Evolutionary conservation across 2,113 vertebrate genomes (phyloP).

Genomic region (Sylvietta virens): DNA sequence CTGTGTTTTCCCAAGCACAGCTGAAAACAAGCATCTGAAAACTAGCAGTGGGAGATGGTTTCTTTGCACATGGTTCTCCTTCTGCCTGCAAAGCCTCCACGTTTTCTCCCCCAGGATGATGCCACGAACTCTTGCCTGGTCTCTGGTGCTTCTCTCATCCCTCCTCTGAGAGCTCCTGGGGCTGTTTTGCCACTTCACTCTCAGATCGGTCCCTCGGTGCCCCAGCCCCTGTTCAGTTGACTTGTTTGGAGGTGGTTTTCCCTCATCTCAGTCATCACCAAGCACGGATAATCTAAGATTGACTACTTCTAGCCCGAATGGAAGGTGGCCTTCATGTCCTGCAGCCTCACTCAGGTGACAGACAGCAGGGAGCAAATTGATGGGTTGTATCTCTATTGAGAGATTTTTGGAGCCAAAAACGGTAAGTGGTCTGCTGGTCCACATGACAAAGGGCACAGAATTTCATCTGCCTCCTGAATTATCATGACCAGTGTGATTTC

Average conservation of each 20-base stretch:
- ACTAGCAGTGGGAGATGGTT: neutral
- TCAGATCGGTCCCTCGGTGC: neutral
- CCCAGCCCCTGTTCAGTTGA: neutral
- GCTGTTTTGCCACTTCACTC: neutral
- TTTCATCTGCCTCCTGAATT: neutral
- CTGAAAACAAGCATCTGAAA: conserved; percentile 13
- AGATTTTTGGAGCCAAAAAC: neutral
- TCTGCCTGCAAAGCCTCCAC: neutral
- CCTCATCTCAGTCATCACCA: neutral
- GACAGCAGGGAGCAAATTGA: neutral
- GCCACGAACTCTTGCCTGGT: neutral
- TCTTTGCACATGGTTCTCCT: neutral
- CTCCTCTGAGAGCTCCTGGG: neutral
- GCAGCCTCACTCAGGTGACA: neutral
- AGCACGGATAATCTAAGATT: neutral
- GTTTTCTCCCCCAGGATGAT: neutral
- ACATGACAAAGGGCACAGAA: neutral
- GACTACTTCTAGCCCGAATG: neutral
- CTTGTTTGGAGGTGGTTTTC: neutral
- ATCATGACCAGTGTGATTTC: neutral
- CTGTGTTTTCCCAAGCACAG: neutral
- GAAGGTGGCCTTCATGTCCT: neutral
- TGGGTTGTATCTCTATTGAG: neutral
- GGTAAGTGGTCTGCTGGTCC: neutral
- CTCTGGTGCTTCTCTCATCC: neutral